Evolutionary conservation across 2,888 invertebrate genomes (phyloP).

Genomic region (Stramonita haemastoma): DNA sequence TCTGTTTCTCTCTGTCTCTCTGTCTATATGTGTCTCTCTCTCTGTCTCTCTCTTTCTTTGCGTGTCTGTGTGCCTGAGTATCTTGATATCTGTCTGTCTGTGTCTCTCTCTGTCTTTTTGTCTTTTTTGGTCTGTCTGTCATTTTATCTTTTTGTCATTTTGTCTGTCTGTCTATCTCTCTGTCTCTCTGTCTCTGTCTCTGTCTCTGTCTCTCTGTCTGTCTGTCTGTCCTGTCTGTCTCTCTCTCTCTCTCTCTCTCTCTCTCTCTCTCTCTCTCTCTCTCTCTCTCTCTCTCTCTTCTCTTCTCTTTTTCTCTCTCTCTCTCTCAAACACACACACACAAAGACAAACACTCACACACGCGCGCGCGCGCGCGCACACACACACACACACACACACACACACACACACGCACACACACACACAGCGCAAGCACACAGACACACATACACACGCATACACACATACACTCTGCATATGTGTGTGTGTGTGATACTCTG

Average conservation of each 20-base stretch:
- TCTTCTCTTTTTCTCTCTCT: neutral
- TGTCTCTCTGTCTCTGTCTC: neutral
- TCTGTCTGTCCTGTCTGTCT: too few relatives aligned
- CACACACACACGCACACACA: neutral
- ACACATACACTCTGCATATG: neutral
- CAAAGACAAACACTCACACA: too few relatives aligned
- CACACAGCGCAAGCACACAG: neutral
- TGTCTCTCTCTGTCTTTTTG: too few relatives aligned
- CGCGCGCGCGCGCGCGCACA: too few relatives aligned
- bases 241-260: too few relatives aligned
- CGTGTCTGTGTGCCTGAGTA: neutral
- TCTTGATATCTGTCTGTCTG: too few relatives aligned
- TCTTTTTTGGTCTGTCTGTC: too few relatives aligned
- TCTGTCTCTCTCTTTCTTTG: neutral
- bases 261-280: too few relatives aligned
- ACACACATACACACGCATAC: neutral
- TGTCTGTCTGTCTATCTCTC: neutral
- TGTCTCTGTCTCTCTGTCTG: neutral
- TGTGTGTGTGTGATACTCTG: too few relatives aligned
- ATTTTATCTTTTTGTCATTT: too few relatives aligned
- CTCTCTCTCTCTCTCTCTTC: too few relatives aligned
- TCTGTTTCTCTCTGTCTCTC: constrained; percentile 4
- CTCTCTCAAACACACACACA: too few relatives aligned
- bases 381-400: constrained; percentile 17
- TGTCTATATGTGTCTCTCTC: neutral